Conservation (phyloP, 2,797 vertebrate genomes). For the Sternotherus odoratus region DNA sequence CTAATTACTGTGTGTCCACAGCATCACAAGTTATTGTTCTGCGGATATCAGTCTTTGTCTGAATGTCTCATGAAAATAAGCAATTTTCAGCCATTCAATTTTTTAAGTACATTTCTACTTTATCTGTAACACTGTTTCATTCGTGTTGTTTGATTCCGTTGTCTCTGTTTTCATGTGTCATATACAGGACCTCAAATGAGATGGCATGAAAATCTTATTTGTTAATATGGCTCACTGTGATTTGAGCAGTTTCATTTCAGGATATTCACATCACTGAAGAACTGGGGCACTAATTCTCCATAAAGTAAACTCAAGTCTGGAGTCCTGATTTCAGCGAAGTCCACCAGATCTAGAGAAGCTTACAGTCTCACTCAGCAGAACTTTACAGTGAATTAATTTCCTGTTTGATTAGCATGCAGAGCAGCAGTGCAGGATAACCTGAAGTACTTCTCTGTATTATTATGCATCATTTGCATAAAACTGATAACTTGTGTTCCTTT, state of each 20-base stretch:
- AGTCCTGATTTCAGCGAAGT: slow-evolving; percentile 21
- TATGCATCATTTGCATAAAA: slow-evolving; percentile 64
- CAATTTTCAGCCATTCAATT: not conserved
- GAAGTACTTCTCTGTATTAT: slow-evolving; percentile 8
- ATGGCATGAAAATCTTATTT: not conserved
- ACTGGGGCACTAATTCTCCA: slow-evolving; percentile 29
- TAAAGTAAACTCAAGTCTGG: slow-evolving; percentile 30
- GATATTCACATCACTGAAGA: slow-evolving; percentile 22
- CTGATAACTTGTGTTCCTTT: slow-evolving; percentile 68
- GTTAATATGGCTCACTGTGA: slow-evolving; percentile 16
- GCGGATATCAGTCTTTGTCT: slow-evolving; percentile 13
- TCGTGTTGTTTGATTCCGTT: slow-evolving; percentile 37
- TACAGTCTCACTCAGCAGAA: not conserved
- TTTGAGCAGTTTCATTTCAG: slow-evolving; percentile 47
- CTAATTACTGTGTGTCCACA: not conserved
- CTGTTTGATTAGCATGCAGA: not conserved
- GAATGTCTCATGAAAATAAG: slow-evolving; percentile 25
- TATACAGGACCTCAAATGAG: slow-evolving; percentile 3
- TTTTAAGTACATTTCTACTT: not conserved
- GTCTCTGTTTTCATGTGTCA: not conserved
- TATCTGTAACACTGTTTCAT: slow-evolving; percentile 11
- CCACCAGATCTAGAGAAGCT: slow-evolving; percentile 16
- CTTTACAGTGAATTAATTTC: slow-evolving; percentile 23
- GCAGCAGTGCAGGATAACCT: not conserved
- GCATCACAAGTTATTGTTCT: slow-evolving; percentile 1